Evolutionary conservation across 2,113 vertebrate species (phyloP).

Genomic region (Oceanites oceanicus): DNA sequence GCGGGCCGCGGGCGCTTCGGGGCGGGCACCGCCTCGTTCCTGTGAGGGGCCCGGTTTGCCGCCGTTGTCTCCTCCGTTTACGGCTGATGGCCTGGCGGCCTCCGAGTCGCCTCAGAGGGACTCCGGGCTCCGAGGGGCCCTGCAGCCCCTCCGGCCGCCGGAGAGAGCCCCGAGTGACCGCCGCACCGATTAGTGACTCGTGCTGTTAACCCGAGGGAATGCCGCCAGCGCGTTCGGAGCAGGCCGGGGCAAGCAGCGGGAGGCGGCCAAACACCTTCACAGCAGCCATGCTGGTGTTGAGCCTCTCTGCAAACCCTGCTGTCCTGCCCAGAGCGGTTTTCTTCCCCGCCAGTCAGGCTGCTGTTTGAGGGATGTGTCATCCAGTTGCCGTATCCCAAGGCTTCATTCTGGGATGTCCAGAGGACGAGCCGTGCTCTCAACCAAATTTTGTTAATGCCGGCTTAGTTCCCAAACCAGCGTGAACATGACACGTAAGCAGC

Average conservation of each 20-base stretch:
- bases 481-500: fast-evolving
- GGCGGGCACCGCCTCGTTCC: not conserved
- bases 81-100: not conserved
- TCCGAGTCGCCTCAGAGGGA: not conserved
- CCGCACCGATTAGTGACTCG: fast-evolving
- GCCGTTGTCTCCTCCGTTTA: not conserved
- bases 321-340: not conserved
- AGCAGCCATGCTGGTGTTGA: too few relatives aligned
- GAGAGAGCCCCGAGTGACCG: fast-evolving
- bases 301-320: not conserved
- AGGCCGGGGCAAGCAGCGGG: fast-evolving
- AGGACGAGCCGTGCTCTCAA: not conserved
- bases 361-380: not conserved
- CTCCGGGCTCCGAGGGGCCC: not conserved
- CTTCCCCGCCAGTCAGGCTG: not conserved
- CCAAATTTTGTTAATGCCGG: not conserved
- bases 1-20: not conserved
- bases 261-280: not conserved
- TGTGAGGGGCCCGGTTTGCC: not conserved
- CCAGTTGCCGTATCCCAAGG: not conserved
- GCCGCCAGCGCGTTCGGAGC: not conserved
- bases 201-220: not conserved
- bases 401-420: not conserved
- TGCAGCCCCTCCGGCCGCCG: not conserved
- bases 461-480: too few relatives aligned